These are phyloP conservation scores for Scolopax mira DNA, from an alignment of 2,113 vertebrate genomes.

Conservation along the genomic window DNA sequence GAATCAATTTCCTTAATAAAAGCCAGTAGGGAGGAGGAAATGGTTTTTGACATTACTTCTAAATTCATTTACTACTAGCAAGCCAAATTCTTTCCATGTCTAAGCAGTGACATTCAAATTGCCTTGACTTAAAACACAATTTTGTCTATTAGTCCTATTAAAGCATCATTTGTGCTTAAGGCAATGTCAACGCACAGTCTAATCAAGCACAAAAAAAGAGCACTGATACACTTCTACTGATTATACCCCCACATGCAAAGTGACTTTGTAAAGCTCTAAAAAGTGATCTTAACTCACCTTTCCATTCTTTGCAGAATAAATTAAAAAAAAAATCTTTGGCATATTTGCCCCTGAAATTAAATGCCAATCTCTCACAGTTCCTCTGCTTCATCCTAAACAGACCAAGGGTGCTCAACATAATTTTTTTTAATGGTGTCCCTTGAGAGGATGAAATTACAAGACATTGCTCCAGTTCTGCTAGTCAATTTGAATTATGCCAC, in stretches of 20 bases:
- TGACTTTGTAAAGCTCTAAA: constrained; percentile 13
- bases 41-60: background rate
- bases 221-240: background rate
- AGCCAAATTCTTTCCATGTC: background rate
- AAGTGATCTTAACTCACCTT: background rate
- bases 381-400: background rate
- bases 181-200: constrained; percentile 19
- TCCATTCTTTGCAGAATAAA: background rate
- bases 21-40: background rate
- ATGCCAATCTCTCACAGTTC: background rate
- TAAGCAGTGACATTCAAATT: background rate
- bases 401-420: background rate
- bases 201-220: background rate
- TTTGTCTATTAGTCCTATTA: constrained; percentile 25
- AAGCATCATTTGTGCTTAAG: constrained; percentile 14
- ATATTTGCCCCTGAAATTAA: background rate
- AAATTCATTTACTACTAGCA: background rate
- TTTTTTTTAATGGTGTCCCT: background rate
- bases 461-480: background rate
- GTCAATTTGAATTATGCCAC: background rate
- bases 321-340: background rate
- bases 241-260: background rate
- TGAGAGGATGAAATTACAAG: background rate
- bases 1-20: background rate
- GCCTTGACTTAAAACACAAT: background rate